Evolutionary conservation across 1,140 invertebrate species (phyloP).

Genomic region (Bombus impatiens): DNA sequence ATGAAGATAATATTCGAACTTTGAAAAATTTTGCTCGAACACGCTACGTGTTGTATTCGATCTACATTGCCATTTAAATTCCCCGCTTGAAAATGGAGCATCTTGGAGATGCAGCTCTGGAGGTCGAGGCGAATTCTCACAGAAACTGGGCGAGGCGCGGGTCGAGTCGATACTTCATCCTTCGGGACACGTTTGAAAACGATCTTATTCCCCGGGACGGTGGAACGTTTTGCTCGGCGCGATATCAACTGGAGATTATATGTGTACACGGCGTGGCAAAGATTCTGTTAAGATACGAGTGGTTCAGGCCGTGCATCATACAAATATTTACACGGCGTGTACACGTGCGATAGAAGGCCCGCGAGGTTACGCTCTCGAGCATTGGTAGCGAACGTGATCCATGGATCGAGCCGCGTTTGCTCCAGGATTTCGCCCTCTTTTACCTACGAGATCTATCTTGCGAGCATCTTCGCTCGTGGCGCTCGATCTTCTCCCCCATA

Average conservation of each 20-base stretch:
- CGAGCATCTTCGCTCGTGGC: slow-evolving; percentile 21
- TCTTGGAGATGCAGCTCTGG: background rate
- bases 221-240: slow-evolving; percentile 41
- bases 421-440: slow-evolving; percentile 44
- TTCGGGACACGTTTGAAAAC: slow-evolving; percentile 37
- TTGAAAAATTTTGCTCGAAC: too few relatives aligned
- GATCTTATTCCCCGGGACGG: slow-evolving; percentile 44
- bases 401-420: slow-evolving; percentile 54
- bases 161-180: slow-evolving; percentile 43
- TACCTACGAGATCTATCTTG: slow-evolving; percentile 51
- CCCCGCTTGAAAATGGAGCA: too few relatives aligned
- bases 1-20: too few relatives aligned
- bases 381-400: slow-evolving; percentile 63
- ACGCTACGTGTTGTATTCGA: too few relatives aligned
- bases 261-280: slow-evolving; percentile 43
- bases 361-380: slow-evolving; percentile 45
- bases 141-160: slow-evolving; percentile 21
- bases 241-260: slow-evolving; percentile 59
- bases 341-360: slow-evolving; percentile 56
- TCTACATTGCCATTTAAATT: too few relatives aligned
- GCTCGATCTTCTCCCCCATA: background rate
- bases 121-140: background rate
- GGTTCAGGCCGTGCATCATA: slow-evolving; percentile 61
- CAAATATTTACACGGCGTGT: slow-evolving; percentile 68
- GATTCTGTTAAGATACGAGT: slow-evolving; percentile 57